A percentile compares a stretch with the other conserved stretches of the same genome.
phyloP scores from a whole-genome alignment of 2,113 vertebrate genomes.

The Speoplatyrhinus poulsoni region DNA sequence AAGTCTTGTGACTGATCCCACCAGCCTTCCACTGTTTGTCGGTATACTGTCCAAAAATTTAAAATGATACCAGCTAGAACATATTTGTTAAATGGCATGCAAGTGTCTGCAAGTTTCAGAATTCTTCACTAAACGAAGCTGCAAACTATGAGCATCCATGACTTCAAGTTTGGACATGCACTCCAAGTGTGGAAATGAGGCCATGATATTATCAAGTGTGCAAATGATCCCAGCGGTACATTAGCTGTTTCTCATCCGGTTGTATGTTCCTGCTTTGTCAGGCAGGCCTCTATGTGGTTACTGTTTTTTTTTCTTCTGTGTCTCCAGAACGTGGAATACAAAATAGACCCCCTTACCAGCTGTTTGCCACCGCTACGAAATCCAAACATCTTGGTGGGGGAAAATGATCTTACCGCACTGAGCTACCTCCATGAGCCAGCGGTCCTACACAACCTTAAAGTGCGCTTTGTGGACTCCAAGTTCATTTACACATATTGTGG shows the following conservation, averaged over 20 bases:
- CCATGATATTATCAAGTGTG: slow-evolving; percentile 34
- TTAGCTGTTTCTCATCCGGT: not conserved
- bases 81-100: not conserved
- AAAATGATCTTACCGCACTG: slow-evolving; percentile 95
- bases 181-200: slow-evolving; percentile 52
- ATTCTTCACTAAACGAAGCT: slow-evolving; percentile 19
- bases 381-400: slow-evolving; percentile 93
- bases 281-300: not conserved
- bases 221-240: slow-evolving; percentile 9
- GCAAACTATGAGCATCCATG: slow-evolving; percentile 32
- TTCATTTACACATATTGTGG: slow-evolving; percentile 98
- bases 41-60: no score
- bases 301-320: not conserved
- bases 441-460: slow-evolving; percentile 93
- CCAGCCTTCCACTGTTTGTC: no score
- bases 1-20: no score
- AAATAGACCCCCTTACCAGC: slow-evolving; percentile 78
- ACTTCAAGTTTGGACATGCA: slow-evolving; percentile 61
- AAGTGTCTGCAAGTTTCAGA: not conserved
- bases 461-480: slow-evolving; percentile 93
- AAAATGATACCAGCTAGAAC: not conserved
- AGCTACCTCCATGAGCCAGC: slow-evolving; percentile 97
- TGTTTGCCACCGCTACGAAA: slow-evolving; percentile 88
- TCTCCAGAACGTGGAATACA: slow-evolving; percentile 82
- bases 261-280: not conserved